A percentile compares a stretch with the other conserved stretches of the same genome.
Conservation (phyloP, 2,113 vertebrate genomes). For the Cyprinus carpio region DNA sequence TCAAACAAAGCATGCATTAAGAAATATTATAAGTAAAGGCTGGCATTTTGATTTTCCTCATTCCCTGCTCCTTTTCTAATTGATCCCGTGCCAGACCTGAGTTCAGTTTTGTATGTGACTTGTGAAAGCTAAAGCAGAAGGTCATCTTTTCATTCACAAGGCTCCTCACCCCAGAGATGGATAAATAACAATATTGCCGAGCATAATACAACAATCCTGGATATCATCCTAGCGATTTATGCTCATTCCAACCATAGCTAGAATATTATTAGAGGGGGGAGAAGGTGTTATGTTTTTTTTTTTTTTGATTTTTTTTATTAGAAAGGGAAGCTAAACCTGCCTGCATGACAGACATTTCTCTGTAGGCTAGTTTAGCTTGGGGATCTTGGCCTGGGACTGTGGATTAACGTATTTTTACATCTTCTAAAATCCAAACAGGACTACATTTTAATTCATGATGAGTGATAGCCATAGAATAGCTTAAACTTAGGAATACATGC, state of each 20-base stretch:
- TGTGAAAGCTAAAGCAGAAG: no score
- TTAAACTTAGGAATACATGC: no score
- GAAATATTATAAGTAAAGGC: not conserved
- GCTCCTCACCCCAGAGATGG: not conserved
- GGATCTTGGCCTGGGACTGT: no score
- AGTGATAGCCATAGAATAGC: no score
- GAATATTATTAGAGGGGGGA: not conserved
- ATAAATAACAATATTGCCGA: not conserved
- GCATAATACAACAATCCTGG: not conserved
- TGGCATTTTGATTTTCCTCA: not conserved
- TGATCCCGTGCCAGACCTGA: not conserved
- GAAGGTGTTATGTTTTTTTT: not conserved
- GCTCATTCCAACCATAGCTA: no score
- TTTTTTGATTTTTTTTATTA: no score
- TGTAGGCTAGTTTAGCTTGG: no score
- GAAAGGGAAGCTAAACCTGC: no score
- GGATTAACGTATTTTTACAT: not conserved
- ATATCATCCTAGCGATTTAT: not conserved
- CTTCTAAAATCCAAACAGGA: no score
- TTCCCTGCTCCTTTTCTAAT: rapidly evolving
- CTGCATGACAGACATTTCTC: no score
- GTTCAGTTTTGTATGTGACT: not conserved
- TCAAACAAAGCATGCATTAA: not conserved
- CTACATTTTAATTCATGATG: no score
- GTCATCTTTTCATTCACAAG: not conserved